Evolutionary conservation across 2,797 vertebrate genomes (phyloP).

Genomic region (Cirrhinus molitorella): DNA sequence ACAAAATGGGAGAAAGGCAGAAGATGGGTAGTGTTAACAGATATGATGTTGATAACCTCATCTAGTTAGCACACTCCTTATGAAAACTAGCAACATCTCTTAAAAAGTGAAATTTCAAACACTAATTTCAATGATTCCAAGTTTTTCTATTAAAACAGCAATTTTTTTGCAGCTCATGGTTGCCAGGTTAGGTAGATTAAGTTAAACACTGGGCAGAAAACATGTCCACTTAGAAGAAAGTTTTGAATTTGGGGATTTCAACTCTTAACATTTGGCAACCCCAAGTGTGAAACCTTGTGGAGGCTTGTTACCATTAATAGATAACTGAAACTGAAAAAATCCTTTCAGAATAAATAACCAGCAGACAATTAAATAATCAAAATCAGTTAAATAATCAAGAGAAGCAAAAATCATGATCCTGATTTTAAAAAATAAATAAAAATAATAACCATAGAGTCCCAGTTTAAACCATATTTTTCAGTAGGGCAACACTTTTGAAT

Average conservation of each 20-base stretch:
- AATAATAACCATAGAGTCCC: background rate
- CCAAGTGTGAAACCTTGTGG: background rate
- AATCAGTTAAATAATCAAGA: too few species aligned
- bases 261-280: background rate
- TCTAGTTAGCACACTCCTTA: background rate
- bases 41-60: too few species aligned
- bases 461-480: background rate
- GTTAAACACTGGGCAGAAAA: background rate
- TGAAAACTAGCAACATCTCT: background rate
- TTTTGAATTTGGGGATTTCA: background rate
- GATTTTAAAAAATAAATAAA: too few species aligned
- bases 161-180: background rate
- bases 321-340: background rate
- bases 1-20: too few species aligned
- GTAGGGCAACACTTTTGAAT: background rate
- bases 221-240: background rate
- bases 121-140: too few species aligned
- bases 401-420: background rate
- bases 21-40: too few species aligned
- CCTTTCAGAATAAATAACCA: background rate
- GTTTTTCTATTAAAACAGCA: background rate
- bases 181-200: background rate
- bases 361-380: background rate
- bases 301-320: background rate
- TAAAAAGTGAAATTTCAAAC: too few species aligned